Evolutionary conservation across 2,797 vertebrate genomes (phyloP).

Genomic region (Pangasius macronema): DNA sequence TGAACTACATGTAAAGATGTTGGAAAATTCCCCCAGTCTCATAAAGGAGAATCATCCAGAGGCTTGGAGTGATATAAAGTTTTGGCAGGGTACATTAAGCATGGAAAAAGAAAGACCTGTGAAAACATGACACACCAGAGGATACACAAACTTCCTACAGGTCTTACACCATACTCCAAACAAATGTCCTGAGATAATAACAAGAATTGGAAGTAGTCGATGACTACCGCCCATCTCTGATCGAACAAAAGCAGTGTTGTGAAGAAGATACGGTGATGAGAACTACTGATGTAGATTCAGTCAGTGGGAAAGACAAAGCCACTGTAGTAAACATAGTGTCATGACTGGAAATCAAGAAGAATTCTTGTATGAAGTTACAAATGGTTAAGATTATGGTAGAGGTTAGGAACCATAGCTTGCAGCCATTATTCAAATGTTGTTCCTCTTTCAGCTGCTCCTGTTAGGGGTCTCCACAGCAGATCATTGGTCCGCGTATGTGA

Average conservation of each 20-base stretch:
- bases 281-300: neutral
- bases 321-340: neutral
- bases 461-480: no score
- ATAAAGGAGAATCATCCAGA: constrained; percentile 44
- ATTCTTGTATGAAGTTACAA: neutral
- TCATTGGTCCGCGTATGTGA: no score
- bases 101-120: constrained; percentile 36
- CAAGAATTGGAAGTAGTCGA: constrained; percentile 15
- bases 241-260: constrained; percentile 35
- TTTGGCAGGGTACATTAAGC: constrained; percentile 53
- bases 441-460: no score
- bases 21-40: constrained; percentile 50
- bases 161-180: constrained; percentile 31
- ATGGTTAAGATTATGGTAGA: neutral
- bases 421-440: neutral
- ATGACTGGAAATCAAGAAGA: neutral
- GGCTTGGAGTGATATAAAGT: constrained; percentile 34
- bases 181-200: constrained; percentile 33
- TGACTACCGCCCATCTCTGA: constrained; percentile 10
- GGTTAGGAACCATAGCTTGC: neutral
- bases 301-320: neutral
- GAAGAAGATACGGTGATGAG: neutral
- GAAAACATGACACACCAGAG: constrained; percentile 37
- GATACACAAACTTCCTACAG: constrained; percentile 32
- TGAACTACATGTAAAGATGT: constrained; percentile 58